Base-by-base conservation (phyloP, 2,888 invertebrate genomes). In the Neoascia interrupta region DNA sequence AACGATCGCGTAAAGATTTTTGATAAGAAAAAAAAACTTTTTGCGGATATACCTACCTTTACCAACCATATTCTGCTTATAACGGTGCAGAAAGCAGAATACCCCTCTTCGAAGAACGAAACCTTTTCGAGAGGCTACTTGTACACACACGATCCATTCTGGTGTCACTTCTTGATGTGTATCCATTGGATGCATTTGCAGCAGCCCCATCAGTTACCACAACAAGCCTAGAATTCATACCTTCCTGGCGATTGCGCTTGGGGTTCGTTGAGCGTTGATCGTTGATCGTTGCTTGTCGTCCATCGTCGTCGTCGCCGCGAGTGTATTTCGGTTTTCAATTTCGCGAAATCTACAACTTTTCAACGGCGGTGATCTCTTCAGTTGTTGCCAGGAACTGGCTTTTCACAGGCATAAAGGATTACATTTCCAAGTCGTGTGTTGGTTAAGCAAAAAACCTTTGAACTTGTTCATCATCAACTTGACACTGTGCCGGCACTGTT, bases 81-180 rank as follows among this genome's bases (percentile, higher is more conserved):
- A 79, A 79, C 79, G 72, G 79, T 79, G 79, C 72, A 66, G 58
- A 79, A 61, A 49, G n/a, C n/a, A n/a, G n/a, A 26, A 26, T 4
- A 72, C 54, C 31, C 47, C 72, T 37, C 49, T 49, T 72, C 26
- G 37, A 61, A 54, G 41, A 54, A 68, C 28, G 66, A 61, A 68
- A 68, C 79, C 68, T 73, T 79, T 79, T 79, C 51, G 37, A 79
- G 73, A 61, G 60, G 61, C 49, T 61, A 56, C 61, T 73, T 26
- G 56, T 68, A 68, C 61, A 72, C 60, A 72, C 47, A 72, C 72
- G 61, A 79, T 72, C 79, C 54, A 60, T 54, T 76, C 70, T 64
- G 39, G 76, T 76, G 72, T 76, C 79, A 79, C 54, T 79, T 51
- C 60, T 79, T 61, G 72, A 73, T 72, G 73, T 72, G 72, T 79